Base-by-base conservation (phyloP, 35 echinoderm and acorn worm genomes). In the Amphiura filiformis region DNA sequence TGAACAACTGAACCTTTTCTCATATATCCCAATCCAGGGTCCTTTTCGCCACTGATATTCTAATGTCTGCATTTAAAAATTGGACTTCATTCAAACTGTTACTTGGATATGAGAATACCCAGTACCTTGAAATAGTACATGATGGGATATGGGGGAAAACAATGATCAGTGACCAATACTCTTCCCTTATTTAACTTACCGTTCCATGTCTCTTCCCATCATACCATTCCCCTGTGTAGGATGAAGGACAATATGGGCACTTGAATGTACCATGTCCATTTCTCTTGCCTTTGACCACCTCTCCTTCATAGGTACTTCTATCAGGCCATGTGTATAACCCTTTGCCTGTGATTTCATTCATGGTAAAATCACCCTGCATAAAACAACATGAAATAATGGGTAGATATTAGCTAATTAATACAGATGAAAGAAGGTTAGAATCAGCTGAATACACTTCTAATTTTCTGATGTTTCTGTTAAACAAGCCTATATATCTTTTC, bases 311-410 rank as follows among this genome's bases (percentile, higher is more conserved):
- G 47, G 78, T 94, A 49, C 96, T 98, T 7, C 87, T 88, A 83
- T 98, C 96, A 22, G 96, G 96, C 96, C 96, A 98, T 3, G 76
- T 91, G 83, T 98, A 98, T 14, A 88, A 31, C 32, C 96, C 96
- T 38, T 94, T 98, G 18, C 96, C 96, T 38, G 96, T 98, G 57
- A 98, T 92, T 52, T 88, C 86, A 90, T 98, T 98, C 76, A 92
- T 49, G 33, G 78, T 89, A 65, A 98, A 98, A 57, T 98, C 96
- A 75, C 96, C 96, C 96, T 98, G 35, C n/a, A 76, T 22, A 42
- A 77, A 78, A 23, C 81, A 76, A 90, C 11, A 81, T 47, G 32
- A 86, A 86, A 37, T 36, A 77, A 56, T 0, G 26, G 42, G 30
- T 7, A 52, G 30, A 52, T 15, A 12, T 52, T 31, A 23, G 15